Conservation (phyloP, 1,140 invertebrate species). For the Zaprionus nigranus region DNA sequence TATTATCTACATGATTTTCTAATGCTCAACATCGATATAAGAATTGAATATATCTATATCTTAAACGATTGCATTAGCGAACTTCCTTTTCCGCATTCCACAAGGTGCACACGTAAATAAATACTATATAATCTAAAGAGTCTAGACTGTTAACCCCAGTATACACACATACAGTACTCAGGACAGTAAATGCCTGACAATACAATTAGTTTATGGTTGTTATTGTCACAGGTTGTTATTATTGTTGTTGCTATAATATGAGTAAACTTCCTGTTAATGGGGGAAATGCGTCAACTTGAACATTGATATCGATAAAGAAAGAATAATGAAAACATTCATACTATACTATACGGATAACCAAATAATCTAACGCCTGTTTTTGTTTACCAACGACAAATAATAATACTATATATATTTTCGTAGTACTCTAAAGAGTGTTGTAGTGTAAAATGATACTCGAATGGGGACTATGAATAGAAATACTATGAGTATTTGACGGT, state of each 20-base stretch:
- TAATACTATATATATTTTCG: slow-evolving; percentile 1
- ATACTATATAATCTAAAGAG: not conserved
- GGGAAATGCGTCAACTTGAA: slow-evolving; percentile 35
- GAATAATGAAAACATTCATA: slow-evolving; percentile 37
- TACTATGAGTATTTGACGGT: too few relatives aligned
- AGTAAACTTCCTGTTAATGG: slow-evolving; percentile 34
- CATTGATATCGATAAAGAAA: slow-evolving; percentile 36
- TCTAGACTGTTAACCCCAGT: slow-evolving; percentile 22
- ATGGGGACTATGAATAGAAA: too few relatives aligned
- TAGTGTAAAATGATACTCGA: slow-evolving; percentile 1
- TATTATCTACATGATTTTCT: not conserved
- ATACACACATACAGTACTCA: not conserved
- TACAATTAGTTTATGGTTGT: slow-evolving; percentile 2
- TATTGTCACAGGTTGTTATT: not conserved
- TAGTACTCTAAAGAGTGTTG: slow-evolving; percentile 4
- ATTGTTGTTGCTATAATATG: not conserved
- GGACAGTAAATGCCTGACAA: not conserved
- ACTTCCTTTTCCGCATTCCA: slow-evolving; percentile 31
- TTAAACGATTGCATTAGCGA: not conserved
- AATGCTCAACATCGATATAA: not conserved
- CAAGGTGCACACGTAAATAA: not conserved
- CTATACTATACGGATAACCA: not conserved
- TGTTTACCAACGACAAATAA: slow-evolving; percentile 46
- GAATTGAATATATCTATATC: not conserved
- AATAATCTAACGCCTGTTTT: slow-evolving; percentile 36